Conservation (phyloP, 2,888 invertebrate species). For the Brenthis hecate region DNA sequence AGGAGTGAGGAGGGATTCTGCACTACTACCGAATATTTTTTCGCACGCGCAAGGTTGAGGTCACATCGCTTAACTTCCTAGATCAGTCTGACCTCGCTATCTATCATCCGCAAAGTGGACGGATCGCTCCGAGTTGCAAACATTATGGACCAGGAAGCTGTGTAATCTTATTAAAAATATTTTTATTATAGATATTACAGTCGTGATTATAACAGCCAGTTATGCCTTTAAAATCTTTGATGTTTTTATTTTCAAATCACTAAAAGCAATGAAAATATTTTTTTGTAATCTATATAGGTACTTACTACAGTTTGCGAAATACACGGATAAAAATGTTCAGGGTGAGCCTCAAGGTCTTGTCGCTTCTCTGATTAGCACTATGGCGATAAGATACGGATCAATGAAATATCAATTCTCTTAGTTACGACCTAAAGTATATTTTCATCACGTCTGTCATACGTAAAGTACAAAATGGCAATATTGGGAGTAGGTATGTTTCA, state of each 20-base stretch:
- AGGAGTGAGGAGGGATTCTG: conserved; percentile 41
- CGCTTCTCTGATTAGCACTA: conserved; percentile 77
- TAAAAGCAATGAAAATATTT: background rate
- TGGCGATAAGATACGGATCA: conserved; percentile 63
- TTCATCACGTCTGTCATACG: conserved; percentile 42
- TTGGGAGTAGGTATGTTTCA: conserved; percentile 36
- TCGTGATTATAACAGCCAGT: too few species aligned
- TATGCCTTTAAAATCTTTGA: too few species aligned
- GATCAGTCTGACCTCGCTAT: conserved; percentile 58
- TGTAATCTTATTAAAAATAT: conserved; percentile 27
- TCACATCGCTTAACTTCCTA: conserved; percentile 77
- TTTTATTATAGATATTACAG: conserved; percentile 11
- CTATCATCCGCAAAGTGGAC: conserved; percentile 40
- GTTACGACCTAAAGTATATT: conserved; percentile 52
- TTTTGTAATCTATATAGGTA: background rate
- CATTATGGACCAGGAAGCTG: conserved; percentile 35
- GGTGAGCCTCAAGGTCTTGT: conserved; percentile 78
- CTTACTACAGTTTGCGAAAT: conserved; percentile 62
- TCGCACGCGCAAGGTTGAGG: conserved; percentile 78
- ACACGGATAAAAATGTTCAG: conserved; percentile 80
- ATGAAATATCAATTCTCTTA: conserved; percentile 54
- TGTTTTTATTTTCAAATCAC: too few species aligned
- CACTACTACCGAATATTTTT: conserved; percentile 67
- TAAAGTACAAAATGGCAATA: conserved; percentile 63
- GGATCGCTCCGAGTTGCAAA: conserved; percentile 30